Conservation (phyloP, 1,140 invertebrate species). For the Anagrus nilaparvatae region DNA sequence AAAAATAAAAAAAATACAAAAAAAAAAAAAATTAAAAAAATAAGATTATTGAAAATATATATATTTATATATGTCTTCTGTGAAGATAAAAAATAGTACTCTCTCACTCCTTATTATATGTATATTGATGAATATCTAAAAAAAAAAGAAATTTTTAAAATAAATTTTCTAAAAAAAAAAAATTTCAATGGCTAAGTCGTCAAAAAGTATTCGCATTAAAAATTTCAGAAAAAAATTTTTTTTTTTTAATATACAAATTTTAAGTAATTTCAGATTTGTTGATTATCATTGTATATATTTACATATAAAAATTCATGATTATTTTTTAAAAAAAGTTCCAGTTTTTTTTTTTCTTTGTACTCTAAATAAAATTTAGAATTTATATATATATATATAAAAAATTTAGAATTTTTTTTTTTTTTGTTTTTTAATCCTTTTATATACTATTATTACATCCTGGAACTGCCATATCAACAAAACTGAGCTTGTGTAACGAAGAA, state of each 20-base stretch:
- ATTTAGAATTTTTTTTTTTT: constrained; percentile 24
- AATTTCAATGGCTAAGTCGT: no score
- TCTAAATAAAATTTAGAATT: constrained; percentile 17
- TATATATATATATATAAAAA: no score
- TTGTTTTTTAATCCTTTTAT: constrained; percentile 32
- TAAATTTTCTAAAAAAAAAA: constrained; percentile 28
- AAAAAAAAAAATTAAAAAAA: no score
- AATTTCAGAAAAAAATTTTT: no score
- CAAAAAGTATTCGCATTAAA: no score
- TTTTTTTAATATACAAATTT: no score
- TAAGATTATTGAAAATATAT: constrained; percentile 47
- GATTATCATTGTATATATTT: constrained; percentile 23
- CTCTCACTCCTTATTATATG: constrained; percentile 42
- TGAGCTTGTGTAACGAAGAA: constrained; percentile 39
- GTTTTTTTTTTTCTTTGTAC: constrained; percentile 23
- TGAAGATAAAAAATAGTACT: constrained; percentile 49
- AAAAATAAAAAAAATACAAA: no score
- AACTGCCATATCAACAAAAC: constrained; percentile 51
- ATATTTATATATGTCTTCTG: constrained; percentile 51
- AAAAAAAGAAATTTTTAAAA: constrained; percentile 24
- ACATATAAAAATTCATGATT: constrained; percentile 17
- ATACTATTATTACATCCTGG: no score
- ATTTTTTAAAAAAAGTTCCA: constrained; percentile 15
- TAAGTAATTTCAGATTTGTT: constrained; percentile 24
- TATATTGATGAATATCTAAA: constrained; percentile 42